Conservation (phyloP, 2,797 vertebrate genomes). For the Gymnocypris eckloni region DNA sequence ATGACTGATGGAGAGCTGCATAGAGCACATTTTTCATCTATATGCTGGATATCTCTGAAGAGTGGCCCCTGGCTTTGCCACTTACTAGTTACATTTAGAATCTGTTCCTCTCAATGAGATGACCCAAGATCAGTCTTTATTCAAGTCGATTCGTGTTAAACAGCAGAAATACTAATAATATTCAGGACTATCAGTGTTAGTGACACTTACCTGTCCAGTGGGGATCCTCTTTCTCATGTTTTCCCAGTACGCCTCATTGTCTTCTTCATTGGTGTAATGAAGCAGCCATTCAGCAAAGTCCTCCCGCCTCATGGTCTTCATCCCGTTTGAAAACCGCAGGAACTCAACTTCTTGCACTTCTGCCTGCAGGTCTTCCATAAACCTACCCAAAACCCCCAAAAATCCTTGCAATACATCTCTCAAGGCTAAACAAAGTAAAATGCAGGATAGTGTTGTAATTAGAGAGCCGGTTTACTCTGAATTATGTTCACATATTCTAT, state of each 20-base stretch:
- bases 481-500: neutral
- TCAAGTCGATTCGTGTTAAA: neutral
- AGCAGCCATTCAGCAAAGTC: slow-evolving; percentile 98
- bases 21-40: neutral
- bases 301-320: slow-evolving; percentile 94
- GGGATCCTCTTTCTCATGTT: slow-evolving; percentile 91
- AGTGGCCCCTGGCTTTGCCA: neutral
- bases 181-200: neutral
- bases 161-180: neutral
- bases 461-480: neutral
- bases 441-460: neutral
- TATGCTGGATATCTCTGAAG: neutral
- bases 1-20: no score
- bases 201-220: slow-evolving; percentile 84
- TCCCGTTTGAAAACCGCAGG: slow-evolving; percentile 92
- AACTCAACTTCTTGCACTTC: slow-evolving; percentile 99
- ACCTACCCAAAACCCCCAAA: slow-evolving; percentile 75
- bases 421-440: neutral
- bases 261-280: slow-evolving; percentile 92
- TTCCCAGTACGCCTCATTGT: slow-evolving; percentile 94
- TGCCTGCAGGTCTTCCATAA: slow-evolving; percentile 94
- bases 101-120: neutral
- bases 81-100: neutral
- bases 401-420: neutral
- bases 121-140: neutral